Percentiles rank a stretch among this genome's conserved stretches.
Conservation (phyloP, 2,113 vertebrate genomes). For the Microtus pennsylvanicus region DNA sequence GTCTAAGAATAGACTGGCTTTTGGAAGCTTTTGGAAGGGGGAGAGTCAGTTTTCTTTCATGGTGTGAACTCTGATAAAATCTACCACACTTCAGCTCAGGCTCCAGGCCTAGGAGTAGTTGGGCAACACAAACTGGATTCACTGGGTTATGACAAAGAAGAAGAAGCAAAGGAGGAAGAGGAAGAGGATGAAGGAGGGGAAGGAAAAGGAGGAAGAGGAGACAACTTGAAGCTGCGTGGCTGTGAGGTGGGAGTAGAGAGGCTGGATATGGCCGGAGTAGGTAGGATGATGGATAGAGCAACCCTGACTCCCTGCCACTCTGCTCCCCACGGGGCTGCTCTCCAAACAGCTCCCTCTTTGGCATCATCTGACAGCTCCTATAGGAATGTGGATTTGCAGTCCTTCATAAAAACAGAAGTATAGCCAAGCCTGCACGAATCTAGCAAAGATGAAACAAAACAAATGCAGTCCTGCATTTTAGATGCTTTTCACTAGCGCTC, state of each 20-base stretch:
- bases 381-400: background rate
- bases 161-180: background rate
- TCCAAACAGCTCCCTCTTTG: background rate
- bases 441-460: background rate
- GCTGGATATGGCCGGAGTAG: background rate
- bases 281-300: accelerated
- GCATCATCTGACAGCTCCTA: background rate
- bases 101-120: too few species aligned
- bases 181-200: too few species aligned
- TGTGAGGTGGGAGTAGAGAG: background rate
- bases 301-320: accelerated
- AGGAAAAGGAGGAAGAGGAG: background rate
- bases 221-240: background rate
- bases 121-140: too few species aligned
- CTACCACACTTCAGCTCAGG: too few species aligned
- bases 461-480: background rate
- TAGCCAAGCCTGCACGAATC: background rate
- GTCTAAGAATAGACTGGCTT: background rate
- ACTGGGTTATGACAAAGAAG: background rate
- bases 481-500: background rate
- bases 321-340: background rate
- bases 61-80: too few species aligned
- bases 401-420: background rate
- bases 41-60: background rate
- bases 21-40: background rate